Conservation (phyloP, 2,888 invertebrate genomes). For the Clistopyga incitator region DNA sequence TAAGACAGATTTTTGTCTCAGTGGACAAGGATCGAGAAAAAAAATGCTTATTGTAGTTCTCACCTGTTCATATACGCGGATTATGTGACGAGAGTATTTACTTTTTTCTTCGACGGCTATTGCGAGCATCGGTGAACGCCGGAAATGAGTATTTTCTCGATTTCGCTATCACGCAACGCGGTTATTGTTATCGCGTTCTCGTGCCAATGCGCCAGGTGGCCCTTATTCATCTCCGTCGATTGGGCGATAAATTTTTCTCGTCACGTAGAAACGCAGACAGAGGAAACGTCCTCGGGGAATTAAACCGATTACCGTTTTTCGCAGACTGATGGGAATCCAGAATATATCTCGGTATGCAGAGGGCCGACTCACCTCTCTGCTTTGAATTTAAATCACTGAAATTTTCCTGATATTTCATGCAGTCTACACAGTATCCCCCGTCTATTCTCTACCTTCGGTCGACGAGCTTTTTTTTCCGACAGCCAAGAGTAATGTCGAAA, state of each 20-base stretch:
- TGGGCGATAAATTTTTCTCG: constrained; percentile 40
- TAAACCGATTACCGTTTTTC: constrained; percentile 50
- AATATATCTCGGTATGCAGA: constrained; percentile 40
- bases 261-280: constrained; percentile 33
- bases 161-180: background rate
- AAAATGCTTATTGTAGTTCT: background rate
- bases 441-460: constrained; percentile 11
- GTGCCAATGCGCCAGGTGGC: background rate
- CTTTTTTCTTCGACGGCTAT: background rate
- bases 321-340: constrained; percentile 10
- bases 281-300: constrained; percentile 23
- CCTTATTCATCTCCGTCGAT: constrained; percentile 42
- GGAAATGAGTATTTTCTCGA: background rate
- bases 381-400: constrained; percentile 42
- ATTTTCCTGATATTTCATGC: background rate
- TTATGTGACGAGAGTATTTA: background rate
- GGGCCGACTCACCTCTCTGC: constrained; percentile 22
- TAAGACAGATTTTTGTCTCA: no score
- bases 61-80: background rate
- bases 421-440: background rate
- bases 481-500: background rate
- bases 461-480: background rate
- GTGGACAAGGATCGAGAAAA: background rate
- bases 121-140: background rate
- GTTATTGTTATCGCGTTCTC: constrained; percentile 18